Evolutionary conservation across 2,113 vertebrate genomes (phyloP).

Genomic region (Pao palembangensis): DNA sequence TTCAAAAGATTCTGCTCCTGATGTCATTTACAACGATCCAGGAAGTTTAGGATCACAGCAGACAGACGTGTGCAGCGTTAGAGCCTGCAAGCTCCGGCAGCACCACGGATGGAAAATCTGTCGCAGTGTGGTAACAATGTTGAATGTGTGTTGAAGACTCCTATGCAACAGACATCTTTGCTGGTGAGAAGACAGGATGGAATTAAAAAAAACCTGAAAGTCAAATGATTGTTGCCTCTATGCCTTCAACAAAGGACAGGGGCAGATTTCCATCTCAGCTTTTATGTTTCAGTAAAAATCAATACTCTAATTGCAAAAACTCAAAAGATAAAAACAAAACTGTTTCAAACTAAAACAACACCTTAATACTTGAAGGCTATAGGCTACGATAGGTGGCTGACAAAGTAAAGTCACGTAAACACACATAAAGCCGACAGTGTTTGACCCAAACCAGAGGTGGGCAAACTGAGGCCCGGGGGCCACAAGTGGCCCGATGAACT

Average conservation of each 20-base stretch:
- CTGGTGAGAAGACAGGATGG: neutral
- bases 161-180: neutral
- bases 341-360: too few relatives aligned
- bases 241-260: neutral
- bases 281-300: neutral
- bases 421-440: neutral
- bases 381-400: constrained; percentile 1
- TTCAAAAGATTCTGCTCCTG: neutral
- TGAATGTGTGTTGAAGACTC: constrained; percentile 7
- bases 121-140: neutral
- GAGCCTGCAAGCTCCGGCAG: neutral
- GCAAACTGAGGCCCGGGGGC: too few relatives aligned
- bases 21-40: neutral
- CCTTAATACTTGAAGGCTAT: too few relatives aligned
- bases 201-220: neutral
- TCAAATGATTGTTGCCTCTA: neutral
- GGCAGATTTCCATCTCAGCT: neutral
- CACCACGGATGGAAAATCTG: neutral
- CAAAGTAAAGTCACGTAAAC: neutral
- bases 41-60: neutral
- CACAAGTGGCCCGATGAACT: too few relatives aligned
- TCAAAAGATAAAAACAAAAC: too few relatives aligned
- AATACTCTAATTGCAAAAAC: too few relatives aligned
- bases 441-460: neutral
- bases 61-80: neutral